These are phyloP conservation scores for Nothoprocta perdicaria DNA, from an alignment of 2,113 vertebrate species.

Conservation along the genomic window DNA sequence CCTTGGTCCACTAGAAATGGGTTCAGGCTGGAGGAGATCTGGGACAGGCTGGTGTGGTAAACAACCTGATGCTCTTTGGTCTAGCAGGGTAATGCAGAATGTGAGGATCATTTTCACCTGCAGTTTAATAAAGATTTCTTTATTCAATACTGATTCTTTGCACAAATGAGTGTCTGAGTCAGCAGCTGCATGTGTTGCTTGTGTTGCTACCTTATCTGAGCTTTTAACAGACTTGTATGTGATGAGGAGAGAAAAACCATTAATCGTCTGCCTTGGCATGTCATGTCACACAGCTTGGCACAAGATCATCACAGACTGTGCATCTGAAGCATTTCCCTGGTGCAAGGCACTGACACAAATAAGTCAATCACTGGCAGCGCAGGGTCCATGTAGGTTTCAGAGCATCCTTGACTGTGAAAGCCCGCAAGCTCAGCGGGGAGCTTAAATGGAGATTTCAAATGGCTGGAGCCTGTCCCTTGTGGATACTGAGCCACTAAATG, in stretches of 20 bases:
- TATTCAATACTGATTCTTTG: not conserved
- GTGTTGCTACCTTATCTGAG: not conserved
- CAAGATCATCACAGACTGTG: not conserved
- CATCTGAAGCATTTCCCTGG: not conserved
- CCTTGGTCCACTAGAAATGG: rapidly evolving
- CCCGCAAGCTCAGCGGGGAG: slow-evolving; percentile 20
- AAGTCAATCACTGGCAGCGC: not conserved
- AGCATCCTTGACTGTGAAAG: not conserved
- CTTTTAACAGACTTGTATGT: not conserved
- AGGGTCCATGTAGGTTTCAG: not conserved
- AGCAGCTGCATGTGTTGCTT: not conserved
- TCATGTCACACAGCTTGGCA: not conserved
- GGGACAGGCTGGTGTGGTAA: not conserved
- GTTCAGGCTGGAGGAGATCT: rapidly evolving
- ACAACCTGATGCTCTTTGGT: not conserved
- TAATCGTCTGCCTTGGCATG: not conserved
- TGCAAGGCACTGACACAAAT: not conserved
- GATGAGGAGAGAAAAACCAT: not conserved
- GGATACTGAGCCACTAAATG: not conserved
- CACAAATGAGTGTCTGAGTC: not conserved
- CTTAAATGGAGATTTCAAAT: slow-evolving; percentile 1
- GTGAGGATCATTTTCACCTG: not conserved
- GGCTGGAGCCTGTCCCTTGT: not conserved
- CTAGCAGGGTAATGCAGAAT: not conserved
- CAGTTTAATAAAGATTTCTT: not conserved